phyloP scores from a whole-genome alignment of 2,888 invertebrate genomes.

The Schrankia costaestrigalis region DNA sequence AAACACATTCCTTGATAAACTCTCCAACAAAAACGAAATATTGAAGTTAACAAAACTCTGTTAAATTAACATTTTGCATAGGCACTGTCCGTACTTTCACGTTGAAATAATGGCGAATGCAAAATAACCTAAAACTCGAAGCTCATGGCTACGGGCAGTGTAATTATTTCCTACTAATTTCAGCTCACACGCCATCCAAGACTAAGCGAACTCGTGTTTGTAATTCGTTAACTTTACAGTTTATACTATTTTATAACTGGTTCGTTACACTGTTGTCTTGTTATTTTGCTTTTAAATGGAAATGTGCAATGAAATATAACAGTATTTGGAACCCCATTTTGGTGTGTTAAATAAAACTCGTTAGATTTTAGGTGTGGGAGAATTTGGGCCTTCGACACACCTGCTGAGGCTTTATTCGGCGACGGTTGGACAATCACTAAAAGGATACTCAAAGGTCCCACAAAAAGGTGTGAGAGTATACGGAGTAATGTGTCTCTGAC shows the following conservation, averaged over 20 bases:
- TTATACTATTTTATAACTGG: neutral
- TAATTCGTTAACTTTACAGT: constrained; percentile 19
- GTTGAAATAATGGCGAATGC: constrained; percentile 26
- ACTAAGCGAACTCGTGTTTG: constrained; percentile 27
- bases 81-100: neutral
- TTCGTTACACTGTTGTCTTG: neutral
- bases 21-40: too few relatives aligned
- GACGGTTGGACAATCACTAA: too few relatives aligned
- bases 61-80: constrained; percentile 6
- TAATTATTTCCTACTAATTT: constrained; percentile 49
- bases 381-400: too few relatives aligned
- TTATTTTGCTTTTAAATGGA: neutral
- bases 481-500: too few relatives aligned
- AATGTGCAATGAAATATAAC: neutral
- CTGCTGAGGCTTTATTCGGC: too few relatives aligned
- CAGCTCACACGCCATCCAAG: constrained; percentile 40
- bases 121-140: constrained; percentile 31
- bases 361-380: too few relatives aligned
- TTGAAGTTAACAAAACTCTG: too few relatives aligned
- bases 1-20: too few relatives aligned
- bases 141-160: constrained; percentile 34
- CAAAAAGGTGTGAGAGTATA: too few relatives aligned
- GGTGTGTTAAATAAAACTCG: too few relatives aligned
- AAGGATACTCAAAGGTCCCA: too few relatives aligned
- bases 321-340: too few relatives aligned